These are phyloP conservation scores for Thyatira batis DNA, from an alignment of 2,888 invertebrate species.

Conservation along the genomic window DNA sequence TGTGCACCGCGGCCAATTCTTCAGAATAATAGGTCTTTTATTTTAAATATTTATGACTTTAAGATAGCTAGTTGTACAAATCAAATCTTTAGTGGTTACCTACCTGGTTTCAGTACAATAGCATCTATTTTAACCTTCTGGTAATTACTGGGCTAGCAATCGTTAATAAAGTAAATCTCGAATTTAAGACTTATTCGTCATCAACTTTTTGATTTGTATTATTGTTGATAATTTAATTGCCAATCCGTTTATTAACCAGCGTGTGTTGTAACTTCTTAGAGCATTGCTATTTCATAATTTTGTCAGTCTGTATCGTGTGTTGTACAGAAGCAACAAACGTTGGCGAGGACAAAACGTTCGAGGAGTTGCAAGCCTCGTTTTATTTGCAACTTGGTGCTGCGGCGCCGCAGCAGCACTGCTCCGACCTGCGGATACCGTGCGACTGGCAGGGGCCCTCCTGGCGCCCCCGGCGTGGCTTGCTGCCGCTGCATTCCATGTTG, in stretches of 20 bases:
- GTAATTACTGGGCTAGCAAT: too few relatives aligned
- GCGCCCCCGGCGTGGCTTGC: constrained; percentile 70
- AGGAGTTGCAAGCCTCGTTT: constrained; percentile 56
- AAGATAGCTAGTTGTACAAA: too few relatives aligned
- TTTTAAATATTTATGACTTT: neutral
- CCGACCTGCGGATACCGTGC: constrained; percentile 51
- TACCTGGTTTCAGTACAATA: too few relatives aligned
- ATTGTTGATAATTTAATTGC: too few relatives aligned
- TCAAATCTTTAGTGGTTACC: too few relatives aligned
- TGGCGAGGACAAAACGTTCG: constrained; percentile 71
- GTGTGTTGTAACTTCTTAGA: too few relatives aligned
- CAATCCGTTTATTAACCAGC: too few relatives aligned
- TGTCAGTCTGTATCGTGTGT: neutral
- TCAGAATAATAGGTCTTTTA: neutral
- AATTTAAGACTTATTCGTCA: too few relatives aligned
- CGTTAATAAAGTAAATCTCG: too few relatives aligned
- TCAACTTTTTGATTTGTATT: too few relatives aligned
- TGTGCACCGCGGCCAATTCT: constrained; percentile 50
- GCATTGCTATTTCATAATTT: neutral
- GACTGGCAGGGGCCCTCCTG: constrained; percentile 56
- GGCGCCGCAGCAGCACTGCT: constrained; percentile 59
- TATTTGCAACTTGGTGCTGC: constrained; percentile 60
- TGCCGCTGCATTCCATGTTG: constrained; percentile 65
- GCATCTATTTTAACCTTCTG: too few relatives aligned
- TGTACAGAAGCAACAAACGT: constrained; percentile 24